These are phyloP conservation scores for Biston stratarius DNA, from an alignment of 2,888 invertebrate species.

Conservation along the genomic window DNA sequence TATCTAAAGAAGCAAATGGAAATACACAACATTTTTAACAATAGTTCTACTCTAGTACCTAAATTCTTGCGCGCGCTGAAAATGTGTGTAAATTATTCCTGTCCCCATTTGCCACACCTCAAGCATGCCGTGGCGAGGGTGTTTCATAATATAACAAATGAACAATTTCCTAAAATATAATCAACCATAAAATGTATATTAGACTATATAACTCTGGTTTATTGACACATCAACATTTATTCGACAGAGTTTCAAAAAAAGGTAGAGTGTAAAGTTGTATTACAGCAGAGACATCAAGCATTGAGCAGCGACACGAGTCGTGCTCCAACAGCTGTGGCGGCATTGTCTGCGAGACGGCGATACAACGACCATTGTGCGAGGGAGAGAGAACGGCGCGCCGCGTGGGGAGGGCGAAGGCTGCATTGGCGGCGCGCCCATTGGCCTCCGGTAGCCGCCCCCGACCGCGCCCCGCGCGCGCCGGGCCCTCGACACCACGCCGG, in stretches of 20 bases:
- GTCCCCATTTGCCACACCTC: slow-evolving; percentile 14
- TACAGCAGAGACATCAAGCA: slow-evolving; percentile 76
- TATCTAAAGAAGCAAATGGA: background rate
- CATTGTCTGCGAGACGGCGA: slow-evolving; percentile 63
- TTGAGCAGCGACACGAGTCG: slow-evolving; percentile 66
- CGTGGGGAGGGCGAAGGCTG: slow-evolving; percentile 78
- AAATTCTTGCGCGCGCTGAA: background rate
- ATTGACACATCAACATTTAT: slow-evolving; percentile 56
- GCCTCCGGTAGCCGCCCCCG: slow-evolving; percentile 66
- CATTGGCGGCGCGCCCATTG: slow-evolving; percentile 67
- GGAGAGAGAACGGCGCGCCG: slow-evolving; percentile 55
- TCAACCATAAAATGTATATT: slow-evolving; percentile 38
- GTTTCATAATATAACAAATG: slow-evolving; percentile 28
- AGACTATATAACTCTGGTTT: slow-evolving; percentile 45
- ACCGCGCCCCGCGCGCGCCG: slow-evolving; percentile 72
- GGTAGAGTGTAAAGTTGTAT: slow-evolving; percentile 59
- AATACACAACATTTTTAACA: background rate
- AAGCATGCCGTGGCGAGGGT: slow-evolving; percentile 15
- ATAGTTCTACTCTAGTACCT: background rate
- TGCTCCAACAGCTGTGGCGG: slow-evolving; percentile 76
- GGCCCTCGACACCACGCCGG: slow-evolving; percentile 64
- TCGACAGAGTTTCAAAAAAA: slow-evolving; percentile 51
- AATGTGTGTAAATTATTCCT: slow-evolving; percentile 4
- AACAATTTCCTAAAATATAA: slow-evolving; percentile 35
- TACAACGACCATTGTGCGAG: slow-evolving; percentile 50